A percentile compares a stretch with the other conserved stretches of the same genome.
phyloP scores from a whole-genome alignment of 2,113 vertebrate species.

The Oryzias curvinotus region DNA sequence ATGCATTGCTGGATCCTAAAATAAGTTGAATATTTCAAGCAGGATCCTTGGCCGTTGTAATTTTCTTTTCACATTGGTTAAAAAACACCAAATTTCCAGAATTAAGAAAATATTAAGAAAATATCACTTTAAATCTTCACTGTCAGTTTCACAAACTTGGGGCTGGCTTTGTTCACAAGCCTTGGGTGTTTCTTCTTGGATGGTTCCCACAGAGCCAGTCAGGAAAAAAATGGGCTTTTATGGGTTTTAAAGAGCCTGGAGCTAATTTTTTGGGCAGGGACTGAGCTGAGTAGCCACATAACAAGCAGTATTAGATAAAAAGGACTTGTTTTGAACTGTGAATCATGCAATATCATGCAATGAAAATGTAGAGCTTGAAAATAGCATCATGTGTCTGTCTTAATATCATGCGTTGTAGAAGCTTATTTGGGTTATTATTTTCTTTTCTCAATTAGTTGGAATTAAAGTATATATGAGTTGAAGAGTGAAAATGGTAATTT shows the following conservation, averaged over 20 bases:
- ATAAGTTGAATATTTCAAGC: no score
- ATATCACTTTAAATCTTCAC: conserved; percentile 7
- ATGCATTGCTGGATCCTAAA: no score
- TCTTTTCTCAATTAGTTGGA: conserved; percentile 9
- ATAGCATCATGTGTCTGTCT: conserved; percentile 5
- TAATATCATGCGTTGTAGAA: conserved; percentile 22
- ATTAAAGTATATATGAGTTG: not conserved
- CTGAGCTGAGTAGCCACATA: conserved; percentile 17
- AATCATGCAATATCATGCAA: conserved; percentile 18
- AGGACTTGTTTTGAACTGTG: conserved; percentile 14
- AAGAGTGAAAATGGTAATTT: not conserved
- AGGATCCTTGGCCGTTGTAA: no score
- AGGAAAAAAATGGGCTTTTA: conserved; percentile 15
- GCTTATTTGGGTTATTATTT: conserved; percentile 13
- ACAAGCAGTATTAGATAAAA: conserved; percentile 12
- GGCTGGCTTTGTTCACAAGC: conserved; percentile 5
- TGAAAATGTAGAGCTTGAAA: conserved; percentile 15
- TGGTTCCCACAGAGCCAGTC: conserved; percentile 18
- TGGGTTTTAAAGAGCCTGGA: conserved; percentile 20
- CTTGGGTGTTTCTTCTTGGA: conserved; percentile 6
- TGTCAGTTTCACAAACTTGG: not conserved
- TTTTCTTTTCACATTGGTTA: no score
- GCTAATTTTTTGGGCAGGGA: conserved; percentile 17
- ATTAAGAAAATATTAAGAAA: not conserved
- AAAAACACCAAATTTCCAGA: not conserved